Base-by-base conservation (phyloP, 1,140 invertebrate genomes). In the Leptopilina boulardi region DNA sequence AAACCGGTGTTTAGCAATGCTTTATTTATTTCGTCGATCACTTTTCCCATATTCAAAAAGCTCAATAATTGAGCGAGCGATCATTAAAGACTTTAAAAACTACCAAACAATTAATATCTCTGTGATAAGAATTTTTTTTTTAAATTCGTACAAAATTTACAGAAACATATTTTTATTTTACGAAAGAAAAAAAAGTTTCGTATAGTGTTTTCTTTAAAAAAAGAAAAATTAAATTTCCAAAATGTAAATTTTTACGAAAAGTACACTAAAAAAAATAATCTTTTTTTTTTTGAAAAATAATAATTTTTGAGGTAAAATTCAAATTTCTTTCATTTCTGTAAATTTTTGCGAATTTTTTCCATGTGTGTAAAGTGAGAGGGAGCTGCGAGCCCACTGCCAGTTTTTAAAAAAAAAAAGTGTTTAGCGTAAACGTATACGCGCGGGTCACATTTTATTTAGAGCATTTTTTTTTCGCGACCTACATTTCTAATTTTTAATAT, bases 51-150 rank as follows among this genome's bases (percentile, higher is more conserved):
- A 66, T 19, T 66, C 0, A 26, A 23, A 13, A 44, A n/a, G 3
- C n/a, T n/a, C n/a, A 51, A 51, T 6, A 51, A n/a, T 51, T 47
- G 18, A 51, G 47, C 47, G 47, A 51, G 47, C 44, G 71, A 66
- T 66, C 59, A 23, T 66, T 66, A 30, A 66, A 66, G 59, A 66
- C 59, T 66, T 30, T 11, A 66, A 18, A 54, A 75, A 78, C 80
- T 81, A 87, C 80, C 82, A 88, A 87, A 87, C 83, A 82, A 86
- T 85, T 84, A 77, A 86, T 85, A 86, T 86, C 84, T 86, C 86
- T 87, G 86, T 87, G 86, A 86, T 87, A 86, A 87, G 70, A 86
- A 87, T 81, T 87, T n/a, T n/a, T n/a, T n/a, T n/a, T n/a, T n/a
- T n/a, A n/a, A n/a, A n/a, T n/a, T 81, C 82, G 78, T 86, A 85